phyloP scores from a whole-genome alignment of 2,113 vertebrate species.

The Cryptomyrus ogoouensis region DNA sequence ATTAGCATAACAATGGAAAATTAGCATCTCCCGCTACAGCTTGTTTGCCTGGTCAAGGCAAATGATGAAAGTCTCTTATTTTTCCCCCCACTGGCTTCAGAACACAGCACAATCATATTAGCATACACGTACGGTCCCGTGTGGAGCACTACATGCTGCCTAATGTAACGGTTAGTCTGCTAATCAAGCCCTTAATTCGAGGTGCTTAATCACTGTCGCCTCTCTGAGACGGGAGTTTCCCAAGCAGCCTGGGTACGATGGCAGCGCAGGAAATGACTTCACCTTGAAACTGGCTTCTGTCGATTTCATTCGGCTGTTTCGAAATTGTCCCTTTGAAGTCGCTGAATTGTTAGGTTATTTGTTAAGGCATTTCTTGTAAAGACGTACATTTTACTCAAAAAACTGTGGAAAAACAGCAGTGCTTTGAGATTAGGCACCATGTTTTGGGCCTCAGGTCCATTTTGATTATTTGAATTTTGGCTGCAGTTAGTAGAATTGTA shows the following conservation, averaged over 20 bases:
- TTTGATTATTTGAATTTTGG: background rate
- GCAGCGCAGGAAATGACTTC: background rate
- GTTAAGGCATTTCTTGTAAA: background rate
- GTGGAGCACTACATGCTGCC: background rate
- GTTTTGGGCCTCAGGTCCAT: background rate
- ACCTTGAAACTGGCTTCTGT: background rate
- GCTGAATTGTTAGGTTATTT: background rate
- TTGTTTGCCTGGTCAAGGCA: background rate
- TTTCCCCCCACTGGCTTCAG: background rate
- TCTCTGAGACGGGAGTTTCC: background rate
- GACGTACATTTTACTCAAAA: background rate
- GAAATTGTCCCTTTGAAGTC: background rate
- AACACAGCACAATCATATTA: constrained; percentile 1
- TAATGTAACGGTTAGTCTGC: constrained; percentile 2
- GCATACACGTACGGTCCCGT: background rate
- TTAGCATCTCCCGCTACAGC: background rate
- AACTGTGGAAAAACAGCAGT: background rate
- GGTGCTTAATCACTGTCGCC: background rate
- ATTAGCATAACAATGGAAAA: constrained; percentile 12
- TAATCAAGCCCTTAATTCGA: constrained; percentile 4
- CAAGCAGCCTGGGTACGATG: background rate
- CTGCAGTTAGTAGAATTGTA: background rate
- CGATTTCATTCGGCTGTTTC: background rate
- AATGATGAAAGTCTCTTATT: background rate
- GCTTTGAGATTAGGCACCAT: background rate